phyloP scores from a whole-genome alignment of 2,797 vertebrate species.

The Oreortyx pictus region DNA sequence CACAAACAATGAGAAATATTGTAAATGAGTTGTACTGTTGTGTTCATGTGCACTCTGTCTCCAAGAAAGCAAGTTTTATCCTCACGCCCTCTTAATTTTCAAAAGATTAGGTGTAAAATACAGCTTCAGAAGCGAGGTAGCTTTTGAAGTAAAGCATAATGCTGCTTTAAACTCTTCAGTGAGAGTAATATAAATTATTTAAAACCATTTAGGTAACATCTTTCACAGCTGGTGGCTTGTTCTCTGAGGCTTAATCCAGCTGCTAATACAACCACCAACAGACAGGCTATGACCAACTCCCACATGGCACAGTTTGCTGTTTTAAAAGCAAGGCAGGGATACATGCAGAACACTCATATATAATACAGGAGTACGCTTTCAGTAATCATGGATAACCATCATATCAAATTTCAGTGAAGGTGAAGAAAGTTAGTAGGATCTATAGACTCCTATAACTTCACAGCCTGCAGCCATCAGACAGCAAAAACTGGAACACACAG shows the following conservation, averaged over 20 bases:
- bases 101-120: slow-evolving; percentile 2
- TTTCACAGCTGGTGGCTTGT: slow-evolving; percentile 20
- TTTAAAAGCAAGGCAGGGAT: neutral
- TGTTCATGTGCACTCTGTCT: neutral
- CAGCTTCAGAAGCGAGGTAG: neutral
- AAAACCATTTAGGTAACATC: slow-evolving; percentile 19
- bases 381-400: neutral
- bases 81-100: neutral
- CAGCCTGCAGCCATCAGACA: neutral
- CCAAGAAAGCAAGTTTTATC: neutral
- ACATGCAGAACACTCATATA: neutral
- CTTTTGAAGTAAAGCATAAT: neutral
- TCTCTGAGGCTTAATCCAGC: neutral
- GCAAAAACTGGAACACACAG: neutral
- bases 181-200: slow-evolving; percentile 24
- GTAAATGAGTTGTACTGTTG: neutral
- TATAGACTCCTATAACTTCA: neutral
- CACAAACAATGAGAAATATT: neutral
- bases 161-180: neutral
- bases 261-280: neutral
- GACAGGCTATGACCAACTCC: neutral
- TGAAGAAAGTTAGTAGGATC: neutral
- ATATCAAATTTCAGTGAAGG: neutral
- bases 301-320: accelerated
- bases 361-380: neutral